Evolutionary conservation across 2,113 vertebrate genomes (phyloP), one percentile per base, ranked within the genome.

Genomic region (Ochotona curzoniae): DNA sequence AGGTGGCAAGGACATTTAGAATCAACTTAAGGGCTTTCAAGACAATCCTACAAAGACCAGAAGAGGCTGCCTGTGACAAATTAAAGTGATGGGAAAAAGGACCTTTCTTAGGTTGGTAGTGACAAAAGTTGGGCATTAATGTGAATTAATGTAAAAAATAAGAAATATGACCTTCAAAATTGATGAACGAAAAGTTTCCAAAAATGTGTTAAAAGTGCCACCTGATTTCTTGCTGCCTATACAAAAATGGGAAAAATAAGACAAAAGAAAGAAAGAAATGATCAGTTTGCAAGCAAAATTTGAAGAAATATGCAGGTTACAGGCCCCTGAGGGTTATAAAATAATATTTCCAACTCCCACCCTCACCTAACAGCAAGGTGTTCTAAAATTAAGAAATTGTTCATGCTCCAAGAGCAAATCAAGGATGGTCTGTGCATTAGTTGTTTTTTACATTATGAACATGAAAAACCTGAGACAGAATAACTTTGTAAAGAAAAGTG

Each of bases 341-440:
- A 57, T 63, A 73, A 8, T 83, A 0, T 73, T 88, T 76, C 51
- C 49, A 30, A 70, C 86, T 89, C 1, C 13, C 61, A 60, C 83
- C 1, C 11, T 51, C 21, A 32, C 63, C 25, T 63, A 7, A 35
- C 69, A 54, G 60, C 71, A 90, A 93, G 63, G 0, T 26, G 18
- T 38, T 73, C 18, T 87, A 60, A n/a, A 78, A 57, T 87, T 81
- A 92, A 90, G 57, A 83, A 89, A 57, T 23, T 57, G 13, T 32
- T 64, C 26, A 38, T 70, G 0, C 30, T 75, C 15, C 71, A 93
- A 87, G 17, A 74, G 38, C 23, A 92, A 83, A 86, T 82, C 21
- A 67, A 81, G 47, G 0, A 26, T 38, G 38, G 38, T 44, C 4
- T 57, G 54, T 57, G 17, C 17, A 57, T 57, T 57, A 57, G 54